phyloP scores from a whole-genome alignment of 2,113 vertebrate genomes.

The Casuarius casuarius region DNA sequence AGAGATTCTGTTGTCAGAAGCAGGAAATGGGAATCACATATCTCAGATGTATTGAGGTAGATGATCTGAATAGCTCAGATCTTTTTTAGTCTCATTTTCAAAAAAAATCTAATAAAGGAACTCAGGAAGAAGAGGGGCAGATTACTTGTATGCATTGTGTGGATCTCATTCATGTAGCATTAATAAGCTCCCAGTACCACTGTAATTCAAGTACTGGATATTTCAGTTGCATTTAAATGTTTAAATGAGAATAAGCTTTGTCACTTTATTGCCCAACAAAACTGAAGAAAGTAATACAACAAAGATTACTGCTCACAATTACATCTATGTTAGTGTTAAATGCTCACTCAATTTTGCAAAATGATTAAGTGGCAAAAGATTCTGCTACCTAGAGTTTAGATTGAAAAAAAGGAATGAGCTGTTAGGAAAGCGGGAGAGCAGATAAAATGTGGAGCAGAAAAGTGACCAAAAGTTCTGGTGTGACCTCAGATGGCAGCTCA shows the following conservation, averaged over 20 bases:
- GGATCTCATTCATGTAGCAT: not conserved
- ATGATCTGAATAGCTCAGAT: not conserved
- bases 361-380: too few relatives aligned
- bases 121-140: not conserved
- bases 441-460: not conserved
- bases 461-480: not conserved
- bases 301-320: not conserved
- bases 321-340: not conserved
- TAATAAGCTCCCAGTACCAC: not conserved
- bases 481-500: not conserved
- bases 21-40: not conserved
- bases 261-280: not conserved
- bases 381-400: not conserved
- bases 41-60: not conserved
- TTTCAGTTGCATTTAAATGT: not conserved
- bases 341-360: not conserved
- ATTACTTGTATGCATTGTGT: not conserved
- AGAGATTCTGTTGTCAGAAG: not conserved
- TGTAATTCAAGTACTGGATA: not conserved
- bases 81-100: not conserved
- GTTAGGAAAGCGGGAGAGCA: not conserved
- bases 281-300: not conserved
- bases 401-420: not conserved
- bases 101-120: not conserved
- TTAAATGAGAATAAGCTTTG: not conserved